Base-by-base conservation (phyloP, 2,797 vertebrate species). In the Balearica regulorum region DNA sequence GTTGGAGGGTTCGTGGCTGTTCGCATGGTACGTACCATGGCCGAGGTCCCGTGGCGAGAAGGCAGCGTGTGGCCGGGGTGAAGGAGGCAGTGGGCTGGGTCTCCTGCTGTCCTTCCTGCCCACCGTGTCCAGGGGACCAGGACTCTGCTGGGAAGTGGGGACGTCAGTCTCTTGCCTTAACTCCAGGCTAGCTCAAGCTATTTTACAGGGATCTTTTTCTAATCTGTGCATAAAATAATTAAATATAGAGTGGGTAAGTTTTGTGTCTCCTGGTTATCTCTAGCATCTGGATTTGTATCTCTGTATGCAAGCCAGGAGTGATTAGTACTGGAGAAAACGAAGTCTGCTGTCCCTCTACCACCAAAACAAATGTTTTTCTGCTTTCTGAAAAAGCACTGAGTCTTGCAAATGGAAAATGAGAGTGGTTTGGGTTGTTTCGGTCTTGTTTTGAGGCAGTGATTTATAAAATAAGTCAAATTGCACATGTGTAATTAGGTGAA, bases 11-110 rank as follows among this genome's bases (percentile, higher is more conserved):
- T 83, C 61, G 61, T 31, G 53, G 51, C 18, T 90, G 10, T 72
- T 49, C 4, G 6, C 2, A 6, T 16, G n/a, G 39, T 53, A 41
- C 0, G 0, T 61, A 8, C 5, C 2, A 1, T 6, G 20, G 7
- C 26, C 14, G 28, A 44, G 53, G 17, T 28, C 51, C 15, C 0
- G 0, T 11, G 41, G 44, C 89, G 24, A 35, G 26, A 80, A 88
- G 22, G 71, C 54, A 46, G 43, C 0, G 0, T 71, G 25, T 5
- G 17, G 37, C 41, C 2, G 19, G 73, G 25, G 39, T 3, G 8
- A 24, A 68, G 49, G 57, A 57, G 37, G 33, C 54, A 79, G 54
- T 1, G 11, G 28, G n/a, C 57, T 3, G 1, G 17, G 26, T 53
- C 1, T 1, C 33, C 16, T 48, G 29, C 69, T 79, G 9, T 41